Evolutionary conservation across 2,113 vertebrate species (phyloP).

Genomic region (Oceanites oceanicus): DNA sequence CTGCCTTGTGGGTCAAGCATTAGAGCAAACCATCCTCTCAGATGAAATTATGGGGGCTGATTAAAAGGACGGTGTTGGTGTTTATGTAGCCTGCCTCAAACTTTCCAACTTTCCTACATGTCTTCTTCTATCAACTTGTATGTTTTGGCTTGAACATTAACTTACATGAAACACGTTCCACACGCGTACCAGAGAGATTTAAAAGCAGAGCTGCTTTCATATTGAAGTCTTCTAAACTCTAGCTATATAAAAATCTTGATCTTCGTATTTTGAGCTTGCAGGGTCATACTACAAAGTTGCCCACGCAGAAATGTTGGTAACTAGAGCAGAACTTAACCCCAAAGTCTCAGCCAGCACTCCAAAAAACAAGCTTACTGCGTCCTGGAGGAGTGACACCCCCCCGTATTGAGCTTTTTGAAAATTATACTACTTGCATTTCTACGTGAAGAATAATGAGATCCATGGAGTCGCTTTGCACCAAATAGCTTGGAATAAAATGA

Average conservation of each 20-base stretch:
- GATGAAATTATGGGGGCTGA: neutral
- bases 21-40: neutral
- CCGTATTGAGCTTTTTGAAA: neutral
- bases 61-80: neutral
- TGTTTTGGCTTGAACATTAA: neutral
- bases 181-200: neutral
- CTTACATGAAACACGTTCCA: neutral
- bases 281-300: neutral
- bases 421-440: neutral
- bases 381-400: neutral
- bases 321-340: neutral
- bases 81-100: neutral
- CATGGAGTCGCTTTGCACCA: neutral
- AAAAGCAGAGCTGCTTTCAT: neutral
- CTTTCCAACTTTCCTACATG: neutral
- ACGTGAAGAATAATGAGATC: neutral
- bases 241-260: neutral
- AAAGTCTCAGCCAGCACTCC: neutral
- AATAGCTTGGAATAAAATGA: neutral
- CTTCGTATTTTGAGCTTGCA: neutral
- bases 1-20: neutral
- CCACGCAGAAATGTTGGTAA: neutral
- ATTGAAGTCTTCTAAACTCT: neutral
- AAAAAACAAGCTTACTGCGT: neutral
- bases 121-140: neutral